Percentiles rank a stretch among this genome's conserved stretches.
phyloP scores from a whole-genome alignment of 2,888 invertebrate genomes.

The Tetragonisca angustula region DNA sequence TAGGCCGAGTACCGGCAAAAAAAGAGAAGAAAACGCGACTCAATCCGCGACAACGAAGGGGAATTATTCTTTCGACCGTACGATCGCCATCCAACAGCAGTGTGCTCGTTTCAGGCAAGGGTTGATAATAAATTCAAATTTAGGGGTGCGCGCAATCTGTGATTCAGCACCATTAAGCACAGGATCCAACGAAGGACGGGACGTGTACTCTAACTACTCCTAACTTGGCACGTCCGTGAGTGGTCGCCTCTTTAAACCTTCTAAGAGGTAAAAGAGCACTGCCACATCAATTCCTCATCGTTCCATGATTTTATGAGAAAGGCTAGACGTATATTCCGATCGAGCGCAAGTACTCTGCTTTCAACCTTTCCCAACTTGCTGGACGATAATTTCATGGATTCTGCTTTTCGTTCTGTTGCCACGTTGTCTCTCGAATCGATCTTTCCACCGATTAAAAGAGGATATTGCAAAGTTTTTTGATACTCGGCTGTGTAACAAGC shows the following conservation, averaged over 20 bases:
- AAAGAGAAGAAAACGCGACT: conserved; percentile 1
- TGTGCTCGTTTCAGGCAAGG: conserved; percentile 75
- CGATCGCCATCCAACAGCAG: conserved; percentile 69
- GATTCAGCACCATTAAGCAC: conserved; percentile 84
- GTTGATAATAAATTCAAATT: conserved; percentile 81
- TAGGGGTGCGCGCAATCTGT: conserved; percentile 82
- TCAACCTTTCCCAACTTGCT: background rate
- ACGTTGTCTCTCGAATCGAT: background rate
- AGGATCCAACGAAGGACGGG: conserved; percentile 79
- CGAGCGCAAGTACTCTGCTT: background rate
- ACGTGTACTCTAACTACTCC: conserved; percentile 72
- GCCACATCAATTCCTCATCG: conserved; percentile 37
- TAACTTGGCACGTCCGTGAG: conserved; percentile 77
- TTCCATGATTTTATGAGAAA: conserved; percentile 19
- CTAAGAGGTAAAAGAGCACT: conserved; percentile 55
- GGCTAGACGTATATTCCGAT: background rate
- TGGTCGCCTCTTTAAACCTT: conserved; percentile 66
- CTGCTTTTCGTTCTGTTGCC: too few relatives aligned
- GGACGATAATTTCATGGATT: background rate
- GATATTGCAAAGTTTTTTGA: conserved; percentile 28
- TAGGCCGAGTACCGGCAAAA: background rate
- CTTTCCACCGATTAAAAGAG: background rate
- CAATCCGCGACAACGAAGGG: conserved; percentile 49
- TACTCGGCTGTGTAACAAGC: background rate
- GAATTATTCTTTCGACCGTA: conserved; percentile 70